These are phyloP conservation scores for Temnothorax longispinosus DNA, from an alignment of 1,140 invertebrate species.

Conservation along the genomic window DNA sequence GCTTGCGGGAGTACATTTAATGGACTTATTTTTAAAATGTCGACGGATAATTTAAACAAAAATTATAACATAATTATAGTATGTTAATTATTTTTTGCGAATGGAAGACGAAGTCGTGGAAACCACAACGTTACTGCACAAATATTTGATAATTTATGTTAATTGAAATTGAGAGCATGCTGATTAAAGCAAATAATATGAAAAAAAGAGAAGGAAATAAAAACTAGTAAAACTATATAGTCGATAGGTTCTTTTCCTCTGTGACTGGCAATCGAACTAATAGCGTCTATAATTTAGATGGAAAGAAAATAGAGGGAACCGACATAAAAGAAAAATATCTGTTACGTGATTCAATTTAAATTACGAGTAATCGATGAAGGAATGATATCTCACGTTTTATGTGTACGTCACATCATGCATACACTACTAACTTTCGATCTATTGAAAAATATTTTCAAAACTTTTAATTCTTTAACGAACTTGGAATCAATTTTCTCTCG, in stretches of 20 bases:
- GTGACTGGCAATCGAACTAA: conserved; percentile 13
- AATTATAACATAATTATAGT: not conserved
- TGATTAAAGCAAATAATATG: not conserved
- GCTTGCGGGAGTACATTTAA: not conserved
- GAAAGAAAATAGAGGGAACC: conserved; percentile 33
- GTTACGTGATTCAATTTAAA: conserved; percentile 3
- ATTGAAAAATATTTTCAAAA: conserved; percentile 28
- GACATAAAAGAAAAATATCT: conserved; percentile 18
- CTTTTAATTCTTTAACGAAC: conserved; percentile 29
- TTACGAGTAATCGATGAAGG: not conserved
- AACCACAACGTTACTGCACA: not conserved
- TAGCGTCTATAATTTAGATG: conserved; percentile 31
- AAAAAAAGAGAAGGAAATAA: not conserved
- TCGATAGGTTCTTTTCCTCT: not conserved
- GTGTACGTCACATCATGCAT: not conserved
- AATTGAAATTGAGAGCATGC: not conserved
- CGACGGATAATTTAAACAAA: not conserved
- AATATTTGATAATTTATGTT: not conserved
- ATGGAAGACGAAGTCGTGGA: not conserved
- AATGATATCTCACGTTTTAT: not conserved
- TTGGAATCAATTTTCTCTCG: conserved; percentile 2
- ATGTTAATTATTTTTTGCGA: not conserved
- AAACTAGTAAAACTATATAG: not conserved
- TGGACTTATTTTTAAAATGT: not conserved
- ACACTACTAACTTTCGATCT: not conserved